Evolutionary conservation across 2,888 invertebrate species (phyloP).

Genomic region (Alviniconcha strummeri): DNA sequence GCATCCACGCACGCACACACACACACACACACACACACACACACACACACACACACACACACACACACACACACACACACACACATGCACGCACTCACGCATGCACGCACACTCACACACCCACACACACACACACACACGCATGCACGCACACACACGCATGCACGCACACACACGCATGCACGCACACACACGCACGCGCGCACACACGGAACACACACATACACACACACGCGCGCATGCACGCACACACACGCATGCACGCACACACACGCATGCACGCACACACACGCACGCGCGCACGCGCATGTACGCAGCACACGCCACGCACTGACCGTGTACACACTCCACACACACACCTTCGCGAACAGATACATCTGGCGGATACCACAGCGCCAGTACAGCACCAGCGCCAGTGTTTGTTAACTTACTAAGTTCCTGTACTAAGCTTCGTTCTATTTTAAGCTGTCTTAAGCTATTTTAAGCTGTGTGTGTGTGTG

Average conservation of each 20-base stretch:
- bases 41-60: not conserved
- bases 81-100: not conserved
- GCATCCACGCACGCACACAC: not conserved
- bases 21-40: not conserved
- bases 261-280: not conserved
- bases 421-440: too few relatives aligned
- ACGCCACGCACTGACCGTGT: not conserved
- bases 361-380: not conserved
- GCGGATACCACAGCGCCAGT: too few relatives aligned
- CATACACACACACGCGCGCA: slow-evolving; percentile 1
- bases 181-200: not conserved
- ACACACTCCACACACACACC: not conserved
- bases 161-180: not conserved
- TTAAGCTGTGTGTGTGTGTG: too few relatives aligned
- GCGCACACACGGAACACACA: not conserved
- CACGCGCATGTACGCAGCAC: not conserved
- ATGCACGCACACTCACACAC: not conserved
- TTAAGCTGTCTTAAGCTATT: too few relatives aligned
- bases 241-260: not conserved
- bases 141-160: not conserved
- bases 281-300: not conserved
- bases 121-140: not conserved
- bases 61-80: slow-evolving; percentile 16
- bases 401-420: too few relatives aligned
- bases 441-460: too few relatives aligned